Evolutionary conservation across 2,113 vertebrate genomes (phyloP).

Genomic region (Anolis sagrei): DNA sequence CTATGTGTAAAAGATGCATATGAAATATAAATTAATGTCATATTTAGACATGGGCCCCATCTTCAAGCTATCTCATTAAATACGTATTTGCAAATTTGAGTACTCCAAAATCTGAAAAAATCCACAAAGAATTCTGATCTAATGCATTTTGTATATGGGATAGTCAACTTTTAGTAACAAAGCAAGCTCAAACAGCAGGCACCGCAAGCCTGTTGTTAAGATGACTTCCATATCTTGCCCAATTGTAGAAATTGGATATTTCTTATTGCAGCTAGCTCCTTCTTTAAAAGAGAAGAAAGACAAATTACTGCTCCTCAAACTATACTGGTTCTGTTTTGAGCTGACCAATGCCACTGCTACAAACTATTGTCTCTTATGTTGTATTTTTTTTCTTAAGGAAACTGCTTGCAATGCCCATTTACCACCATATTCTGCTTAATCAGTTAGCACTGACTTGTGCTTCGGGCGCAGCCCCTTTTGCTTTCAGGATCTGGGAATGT

Average conservation of each 20-base stretch:
- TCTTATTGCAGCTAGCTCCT: not conserved
- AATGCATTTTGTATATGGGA: too few species aligned
- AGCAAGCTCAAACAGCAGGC: too few species aligned
- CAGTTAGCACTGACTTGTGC: constrained; percentile 72
- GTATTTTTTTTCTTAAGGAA: constrained; percentile 61
- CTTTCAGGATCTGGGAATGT: constrained; percentile 83
- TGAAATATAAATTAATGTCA: too few species aligned
- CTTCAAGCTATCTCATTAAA: too few species aligned
- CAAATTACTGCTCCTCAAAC: constrained; percentile 12
- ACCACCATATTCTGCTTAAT: constrained; percentile 76
- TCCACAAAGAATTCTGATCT: too few species aligned
- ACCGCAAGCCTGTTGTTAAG: too few species aligned
- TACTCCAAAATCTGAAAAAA: too few species aligned
- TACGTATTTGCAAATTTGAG: too few species aligned
- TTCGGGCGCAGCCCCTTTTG: constrained; percentile 75
- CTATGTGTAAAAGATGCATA: too few species aligned
- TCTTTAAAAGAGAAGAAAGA: not conserved
- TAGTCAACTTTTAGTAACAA: too few species aligned
- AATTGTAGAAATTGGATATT: not conserved
- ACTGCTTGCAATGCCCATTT: constrained; percentile 76
- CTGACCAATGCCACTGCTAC: constrained; percentile 54
- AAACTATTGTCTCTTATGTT: constrained; percentile 63
- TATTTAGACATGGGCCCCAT: too few species aligned
- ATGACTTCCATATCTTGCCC: not conserved
- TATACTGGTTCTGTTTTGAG: constrained; percentile 43